A percentile compares a stretch with the other conserved stretches of the same genome.
Evolutionary conservation across 2,113 vertebrate species (phyloP).

Genomic region (Hassar affinis): DNA sequence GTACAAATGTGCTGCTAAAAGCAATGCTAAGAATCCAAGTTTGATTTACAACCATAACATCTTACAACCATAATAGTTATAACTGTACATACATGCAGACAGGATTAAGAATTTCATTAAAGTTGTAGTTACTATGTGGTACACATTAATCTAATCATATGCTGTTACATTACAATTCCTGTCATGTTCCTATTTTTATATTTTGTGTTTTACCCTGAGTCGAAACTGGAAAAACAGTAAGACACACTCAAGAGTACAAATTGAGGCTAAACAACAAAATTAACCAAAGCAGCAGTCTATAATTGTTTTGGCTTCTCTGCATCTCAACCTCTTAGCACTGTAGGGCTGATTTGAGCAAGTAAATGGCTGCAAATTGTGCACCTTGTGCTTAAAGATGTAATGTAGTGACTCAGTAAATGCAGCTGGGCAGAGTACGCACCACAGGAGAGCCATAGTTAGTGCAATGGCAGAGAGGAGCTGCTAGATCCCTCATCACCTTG

Average conservation of each 20-base stretch:
- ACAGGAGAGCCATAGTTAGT: slow-evolving; percentile 41
- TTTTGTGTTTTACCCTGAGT: neutral
- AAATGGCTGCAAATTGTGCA: slow-evolving; percentile 48
- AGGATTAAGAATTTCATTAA: neutral
- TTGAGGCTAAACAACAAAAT: slow-evolving; percentile 37
- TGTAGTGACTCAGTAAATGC: slow-evolving; percentile 50
- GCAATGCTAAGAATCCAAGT: neutral
- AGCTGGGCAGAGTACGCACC: slow-evolving; percentile 37
- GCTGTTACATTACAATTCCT: neutral
- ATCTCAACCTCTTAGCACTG: slow-evolving; percentile 29
- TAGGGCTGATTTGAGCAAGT: slow-evolving; percentile 33
- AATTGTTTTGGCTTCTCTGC: slow-evolving; percentile 40
- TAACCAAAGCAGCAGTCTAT: slow-evolving; percentile 10
- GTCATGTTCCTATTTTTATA: neutral
- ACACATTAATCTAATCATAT: neutral
- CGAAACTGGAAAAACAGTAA: slow-evolving; percentile 23
- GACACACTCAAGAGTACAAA: slow-evolving; percentile 31
- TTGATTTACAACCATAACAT: neutral
- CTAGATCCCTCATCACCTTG: slow-evolving; percentile 29
- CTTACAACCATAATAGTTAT: neutral
- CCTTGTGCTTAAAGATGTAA: slow-evolving; percentile 34
- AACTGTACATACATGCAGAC: neutral
- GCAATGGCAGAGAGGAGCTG: slow-evolving; percentile 39
- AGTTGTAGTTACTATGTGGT: neutral
- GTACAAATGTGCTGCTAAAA: neutral